Evolutionary conservation across 2,888 invertebrate genomes (phyloP).

Genomic region (Lasiommata megera): DNA sequence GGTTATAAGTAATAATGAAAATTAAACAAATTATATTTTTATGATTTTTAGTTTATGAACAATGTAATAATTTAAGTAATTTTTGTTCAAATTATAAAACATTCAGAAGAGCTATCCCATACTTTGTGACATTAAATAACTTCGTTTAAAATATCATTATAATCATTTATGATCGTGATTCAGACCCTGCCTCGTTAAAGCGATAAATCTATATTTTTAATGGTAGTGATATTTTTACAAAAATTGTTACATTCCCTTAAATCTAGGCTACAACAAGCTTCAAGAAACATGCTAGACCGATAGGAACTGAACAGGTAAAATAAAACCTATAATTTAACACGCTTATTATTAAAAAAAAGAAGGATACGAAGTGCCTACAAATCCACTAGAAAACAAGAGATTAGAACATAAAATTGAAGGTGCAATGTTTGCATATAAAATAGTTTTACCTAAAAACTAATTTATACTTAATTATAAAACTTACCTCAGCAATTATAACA

Average conservation of each 20-base stretch:
- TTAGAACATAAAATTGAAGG: slow-evolving; percentile 37
- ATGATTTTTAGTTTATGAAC: not conserved
- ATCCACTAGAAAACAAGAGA: slow-evolving; percentile 41
- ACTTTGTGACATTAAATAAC: slow-evolving; percentile 47
- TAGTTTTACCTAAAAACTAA: slow-evolving; percentile 59
- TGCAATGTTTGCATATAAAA: slow-evolving; percentile 42
- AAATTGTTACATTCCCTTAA: slow-evolving; percentile 52
- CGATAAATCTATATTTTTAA: slow-evolving; percentile 64
- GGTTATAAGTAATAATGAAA: no score
- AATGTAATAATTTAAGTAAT: not conserved
- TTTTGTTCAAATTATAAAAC: not conserved
- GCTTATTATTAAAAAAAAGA: slow-evolving; percentile 40
- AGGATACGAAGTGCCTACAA: slow-evolving; percentile 48
- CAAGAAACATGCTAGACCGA: slow-evolving; percentile 72
- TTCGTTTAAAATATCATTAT: slow-evolving; percentile 38
- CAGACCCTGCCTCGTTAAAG: slow-evolving; percentile 80
- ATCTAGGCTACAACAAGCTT: slow-evolving; percentile 62
- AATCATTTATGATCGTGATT: slow-evolving; percentile 62
- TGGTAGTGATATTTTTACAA: slow-evolving; percentile 54
- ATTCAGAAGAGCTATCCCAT: slow-evolving; percentile 65
- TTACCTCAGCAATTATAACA: slow-evolving; percentile 59
- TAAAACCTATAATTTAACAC: slow-evolving; percentile 45
- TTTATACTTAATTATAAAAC: slow-evolving; percentile 66
- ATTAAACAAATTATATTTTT: no score
- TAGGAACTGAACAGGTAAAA: slow-evolving; percentile 71